phyloP scores from a whole-genome alignment of 2,113 vertebrate genomes.

The Sturnus vulgaris region DNA sequence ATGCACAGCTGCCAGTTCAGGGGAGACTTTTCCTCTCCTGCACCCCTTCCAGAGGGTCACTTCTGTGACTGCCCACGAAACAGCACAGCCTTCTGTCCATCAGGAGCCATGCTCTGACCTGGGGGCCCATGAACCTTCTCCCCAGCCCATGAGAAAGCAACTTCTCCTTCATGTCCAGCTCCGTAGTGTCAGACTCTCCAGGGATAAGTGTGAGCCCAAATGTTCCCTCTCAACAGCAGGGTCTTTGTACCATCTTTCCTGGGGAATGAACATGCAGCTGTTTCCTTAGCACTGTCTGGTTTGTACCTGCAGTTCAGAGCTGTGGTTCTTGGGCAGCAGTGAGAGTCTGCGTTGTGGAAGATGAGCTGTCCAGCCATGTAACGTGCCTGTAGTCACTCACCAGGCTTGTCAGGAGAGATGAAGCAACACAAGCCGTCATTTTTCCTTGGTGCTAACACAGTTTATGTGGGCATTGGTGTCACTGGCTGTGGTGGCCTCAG shows the following conservation, averaged over 20 bases:
- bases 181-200: not conserved
- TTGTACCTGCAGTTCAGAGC: not conserved
- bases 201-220: not conserved
- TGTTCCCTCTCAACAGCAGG: not conserved
- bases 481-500: not conserved
- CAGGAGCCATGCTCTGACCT: not conserved
- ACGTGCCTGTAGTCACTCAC: not conserved
- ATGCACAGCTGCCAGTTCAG: not conserved
- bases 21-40: not conserved
- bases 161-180: not conserved
- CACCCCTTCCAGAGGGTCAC: not conserved
- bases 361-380: not conserved
- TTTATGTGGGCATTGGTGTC: not conserved
- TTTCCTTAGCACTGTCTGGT: not conserved
- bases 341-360: not conserved
- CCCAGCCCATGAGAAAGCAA: not conserved
- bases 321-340: not conserved
- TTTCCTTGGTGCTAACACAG: not conserved
- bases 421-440: not conserved
- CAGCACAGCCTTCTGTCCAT: not conserved
- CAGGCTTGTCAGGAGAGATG: not conserved
- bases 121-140: not conserved
- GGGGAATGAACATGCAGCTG: not conserved
- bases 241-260: not conserved
- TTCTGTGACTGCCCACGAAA: not conserved